Evolutionary conservation across 1,140 invertebrate genomes (phyloP).

Genomic region (Zaprionus vittiger): DNA sequence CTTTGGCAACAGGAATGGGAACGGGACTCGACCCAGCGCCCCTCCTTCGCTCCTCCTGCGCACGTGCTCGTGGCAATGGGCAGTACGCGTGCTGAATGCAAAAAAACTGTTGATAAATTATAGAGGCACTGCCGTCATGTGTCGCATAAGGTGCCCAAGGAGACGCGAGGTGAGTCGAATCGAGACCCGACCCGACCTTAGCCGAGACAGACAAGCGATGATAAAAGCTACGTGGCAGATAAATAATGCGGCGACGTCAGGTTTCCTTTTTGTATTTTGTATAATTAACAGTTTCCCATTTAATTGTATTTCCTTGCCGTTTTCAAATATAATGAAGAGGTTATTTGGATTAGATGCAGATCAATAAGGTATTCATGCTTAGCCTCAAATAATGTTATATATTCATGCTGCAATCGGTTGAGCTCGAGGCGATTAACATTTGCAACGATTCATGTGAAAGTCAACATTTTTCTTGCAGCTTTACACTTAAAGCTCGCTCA

Average conservation of each 20-base stretch:
- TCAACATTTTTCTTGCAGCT: neutral
- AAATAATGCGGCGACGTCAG: neutral
- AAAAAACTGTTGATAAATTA: slow-evolving; percentile 68
- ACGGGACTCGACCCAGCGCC: neutral
- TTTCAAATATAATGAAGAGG: no score
- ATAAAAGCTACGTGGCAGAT: slow-evolving; percentile 1
- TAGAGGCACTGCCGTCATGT: slow-evolving; percentile 59
- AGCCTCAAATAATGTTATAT: no score
- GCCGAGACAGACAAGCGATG: neutral
- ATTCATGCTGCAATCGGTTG: neutral
- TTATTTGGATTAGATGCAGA: no score
- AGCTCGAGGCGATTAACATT: neutral
- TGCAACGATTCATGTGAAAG: neutral
- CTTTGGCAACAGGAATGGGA: slow-evolving; percentile 5
- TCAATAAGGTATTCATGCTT: no score
- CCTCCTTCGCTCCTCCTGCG: neutral
- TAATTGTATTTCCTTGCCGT: no score
- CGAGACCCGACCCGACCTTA: neutral
- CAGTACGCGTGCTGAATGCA: slow-evolving; percentile 60
- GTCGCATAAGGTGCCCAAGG: slow-evolving; percentile 31
- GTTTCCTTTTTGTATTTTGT: neutral
- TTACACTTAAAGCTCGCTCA: slow-evolving; percentile 1
- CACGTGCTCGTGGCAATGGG: slow-evolving; percentile 43
- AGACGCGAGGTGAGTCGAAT: slow-evolving; percentile 8
- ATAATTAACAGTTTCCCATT: no score